These are phyloP conservation scores for Megalurothrips usitatus DNA, from an alignment of 2,888 invertebrate genomes.

Conservation along the genomic window DNA sequence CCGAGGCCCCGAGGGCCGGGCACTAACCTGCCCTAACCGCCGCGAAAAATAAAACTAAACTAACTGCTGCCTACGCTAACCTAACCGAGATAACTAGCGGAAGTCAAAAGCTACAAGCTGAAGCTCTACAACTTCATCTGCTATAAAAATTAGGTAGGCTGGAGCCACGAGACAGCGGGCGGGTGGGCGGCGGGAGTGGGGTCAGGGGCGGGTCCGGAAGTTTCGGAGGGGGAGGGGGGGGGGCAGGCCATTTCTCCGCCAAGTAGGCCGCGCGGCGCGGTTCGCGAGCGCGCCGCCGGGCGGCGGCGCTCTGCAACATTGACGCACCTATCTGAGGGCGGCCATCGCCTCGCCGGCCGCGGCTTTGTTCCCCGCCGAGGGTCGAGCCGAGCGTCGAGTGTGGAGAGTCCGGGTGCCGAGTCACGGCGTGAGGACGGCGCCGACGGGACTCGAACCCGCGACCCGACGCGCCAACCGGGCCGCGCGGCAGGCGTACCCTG, in stretches of 20 bases:
- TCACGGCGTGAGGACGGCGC: neutral
- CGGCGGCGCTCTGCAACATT: too few species aligned
- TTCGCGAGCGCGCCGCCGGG: neutral
- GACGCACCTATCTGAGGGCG: too few species aligned
- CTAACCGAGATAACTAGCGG: too few species aligned
- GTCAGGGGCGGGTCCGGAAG: neutral
- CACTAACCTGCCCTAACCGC: neutral
- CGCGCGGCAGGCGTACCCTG: too few species aligned
- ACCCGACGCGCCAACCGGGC: too few species aligned
- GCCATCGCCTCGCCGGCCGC: neutral
- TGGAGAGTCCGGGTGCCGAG: neutral
- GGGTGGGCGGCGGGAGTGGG: neutral
- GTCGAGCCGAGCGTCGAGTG: neutral
- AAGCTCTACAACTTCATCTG: too few species aligned
- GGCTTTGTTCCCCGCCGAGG: neutral
- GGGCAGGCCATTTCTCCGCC: neutral
- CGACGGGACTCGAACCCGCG: too few species aligned
- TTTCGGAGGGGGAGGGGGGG: neutral
- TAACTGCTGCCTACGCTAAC: too few species aligned
- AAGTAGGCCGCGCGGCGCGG: conserved; percentile 2
- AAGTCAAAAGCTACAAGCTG: too few species aligned
- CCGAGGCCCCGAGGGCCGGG: neutral
- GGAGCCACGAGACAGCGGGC: too few species aligned
- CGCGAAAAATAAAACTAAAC: too few species aligned
- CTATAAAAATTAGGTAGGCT: too few species aligned